Percentiles rank a stretch among this genome's conserved stretches.
Evolutionary conservation across 2,888 invertebrate species (phyloP).

Genomic region (Spatulosminthurus flaviceps): DNA sequence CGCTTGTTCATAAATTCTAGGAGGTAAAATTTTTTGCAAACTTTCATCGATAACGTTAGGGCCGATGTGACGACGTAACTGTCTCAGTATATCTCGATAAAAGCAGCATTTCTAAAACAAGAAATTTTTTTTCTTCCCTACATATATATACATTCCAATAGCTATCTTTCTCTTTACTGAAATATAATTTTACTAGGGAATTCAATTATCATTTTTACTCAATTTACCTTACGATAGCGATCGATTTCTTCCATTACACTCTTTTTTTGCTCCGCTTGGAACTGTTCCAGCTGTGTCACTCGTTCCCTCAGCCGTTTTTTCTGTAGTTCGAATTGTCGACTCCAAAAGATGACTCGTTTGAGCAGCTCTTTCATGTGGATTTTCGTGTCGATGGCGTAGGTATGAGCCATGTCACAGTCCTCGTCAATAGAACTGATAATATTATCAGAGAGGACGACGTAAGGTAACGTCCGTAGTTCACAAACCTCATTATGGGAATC

Average conservation of each 20-base stretch:
- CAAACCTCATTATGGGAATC: conserved; percentile 31
- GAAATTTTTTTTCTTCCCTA: background rate
- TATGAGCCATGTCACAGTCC: conserved; percentile 33
- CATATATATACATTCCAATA: no score
- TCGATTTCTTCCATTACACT: conserved; percentile 30
- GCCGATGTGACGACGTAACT: conserved; percentile 20
- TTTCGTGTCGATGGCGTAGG: conserved; percentile 26
- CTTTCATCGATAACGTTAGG: conserved; percentile 27
- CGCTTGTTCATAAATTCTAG: conserved; percentile 23
- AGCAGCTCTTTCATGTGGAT: conserved; percentile 39
- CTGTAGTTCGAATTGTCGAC: conserved; percentile 40
- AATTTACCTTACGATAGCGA: conserved; percentile 36
- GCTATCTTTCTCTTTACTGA: background rate
- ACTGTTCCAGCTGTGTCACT: conserved; percentile 36
- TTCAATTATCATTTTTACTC: conserved; percentile 13
- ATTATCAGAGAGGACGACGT: conserved; percentile 37
- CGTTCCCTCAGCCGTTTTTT: conserved; percentile 36
- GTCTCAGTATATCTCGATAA: conserved; percentile 38
- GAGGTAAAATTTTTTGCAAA: conserved; percentile 29
- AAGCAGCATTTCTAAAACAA: conserved; percentile 38
- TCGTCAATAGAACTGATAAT: conserved; percentile 42
- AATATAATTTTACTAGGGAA: conserved; percentile 12
- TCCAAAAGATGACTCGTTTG: conserved; percentile 42
- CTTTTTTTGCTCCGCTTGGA: conserved; percentile 39
- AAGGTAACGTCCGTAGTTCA: conserved; percentile 28